Conservation (phyloP, 1,140 invertebrate genomes). For the Portunus trituberculatus region DNA sequence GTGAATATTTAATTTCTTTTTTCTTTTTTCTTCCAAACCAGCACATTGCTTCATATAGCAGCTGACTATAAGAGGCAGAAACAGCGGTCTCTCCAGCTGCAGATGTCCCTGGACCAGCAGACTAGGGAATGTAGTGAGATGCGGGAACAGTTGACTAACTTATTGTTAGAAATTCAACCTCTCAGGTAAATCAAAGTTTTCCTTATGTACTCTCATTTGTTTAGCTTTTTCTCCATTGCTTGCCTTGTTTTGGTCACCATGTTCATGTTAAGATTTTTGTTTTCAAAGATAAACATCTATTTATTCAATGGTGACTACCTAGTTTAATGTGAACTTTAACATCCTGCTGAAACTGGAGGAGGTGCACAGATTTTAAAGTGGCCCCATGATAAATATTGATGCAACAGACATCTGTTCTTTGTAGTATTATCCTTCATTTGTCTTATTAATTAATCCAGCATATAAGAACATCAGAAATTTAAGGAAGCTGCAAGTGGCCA, state of each 20-base stretch:
- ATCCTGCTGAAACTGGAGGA: too few relatives aligned
- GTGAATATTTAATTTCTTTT: too few relatives aligned
- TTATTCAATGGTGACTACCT: not conserved
- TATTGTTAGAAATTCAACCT: not conserved
- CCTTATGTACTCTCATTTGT: not conserved
- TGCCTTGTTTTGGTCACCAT: too few relatives aligned
- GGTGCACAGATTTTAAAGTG: not conserved
- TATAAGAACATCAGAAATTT: too few relatives aligned
- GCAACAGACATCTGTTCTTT: too few relatives aligned
- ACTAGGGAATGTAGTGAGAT: not conserved
- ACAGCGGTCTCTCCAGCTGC: not conserved
- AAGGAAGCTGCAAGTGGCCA: too few relatives aligned
- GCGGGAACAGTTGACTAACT: not conserved
- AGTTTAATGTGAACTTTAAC: not conserved
- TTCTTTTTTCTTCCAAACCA: not conserved
- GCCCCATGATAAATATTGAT: not conserved
- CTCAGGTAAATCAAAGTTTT: not conserved
- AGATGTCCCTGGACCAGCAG: slow-evolving; percentile 1
- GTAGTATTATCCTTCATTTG: too few relatives aligned
- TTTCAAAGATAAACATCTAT: not conserved
- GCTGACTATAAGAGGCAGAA: not conserved
- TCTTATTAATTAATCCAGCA: too few relatives aligned
- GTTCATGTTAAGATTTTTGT: not conserved
- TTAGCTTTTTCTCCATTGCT: not conserved
- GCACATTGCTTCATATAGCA: not conserved